Base-by-base conservation (phyloP, 2,113 vertebrate genomes). In the Scartelaos histophorus region DNA sequence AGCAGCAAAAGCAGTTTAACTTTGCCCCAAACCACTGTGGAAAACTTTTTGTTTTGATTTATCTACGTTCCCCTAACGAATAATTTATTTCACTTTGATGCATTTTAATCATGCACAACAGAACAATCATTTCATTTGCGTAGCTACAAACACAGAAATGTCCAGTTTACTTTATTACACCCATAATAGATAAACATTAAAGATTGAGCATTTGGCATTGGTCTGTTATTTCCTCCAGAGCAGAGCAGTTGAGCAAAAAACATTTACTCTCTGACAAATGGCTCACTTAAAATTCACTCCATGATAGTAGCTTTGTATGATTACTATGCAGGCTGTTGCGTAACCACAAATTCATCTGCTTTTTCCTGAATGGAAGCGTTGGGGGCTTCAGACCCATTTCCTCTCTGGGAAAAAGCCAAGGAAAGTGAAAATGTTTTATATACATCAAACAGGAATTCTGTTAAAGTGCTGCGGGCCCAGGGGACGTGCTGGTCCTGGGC, bases 401-500 rank as follows among this genome's bases (percentile, higher is more conserved):
- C 53, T 47, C 65, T 47, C 29, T 71, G 49, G 12, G 75, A 22
- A 56, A 67, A 68, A 51, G 64, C 17, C 71, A 61, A 34, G 25
- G 69, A 72, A 17, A 66, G n/a, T 51, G 69, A 67, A 75, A 74
- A 82, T 66, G 73, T 80, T 71, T 46, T 71, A 67, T 71, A 58
- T 82, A 68, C 17, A 69, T 62, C 62, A 78, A 81, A 82, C 69
- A 61, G 73, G 35, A 87, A 82, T 81, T 73, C 57, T 66, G 76
- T 56, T 79, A 83, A 89, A 88, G 80, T 89, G 68, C 75, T 67
- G 78, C 16, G 75, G 73, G 87, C 86, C 87, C 86, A 62, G 4
- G 46, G 86, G 81, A 85, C 83, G 80, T 84, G 83, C 83, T 83
- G 85, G 88, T 89, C 85, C 83, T 81, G 82, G 80, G 84, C 64